Conservation (phyloP, 2,113 vertebrate genomes). For the Chamaea fasciata region DNA sequence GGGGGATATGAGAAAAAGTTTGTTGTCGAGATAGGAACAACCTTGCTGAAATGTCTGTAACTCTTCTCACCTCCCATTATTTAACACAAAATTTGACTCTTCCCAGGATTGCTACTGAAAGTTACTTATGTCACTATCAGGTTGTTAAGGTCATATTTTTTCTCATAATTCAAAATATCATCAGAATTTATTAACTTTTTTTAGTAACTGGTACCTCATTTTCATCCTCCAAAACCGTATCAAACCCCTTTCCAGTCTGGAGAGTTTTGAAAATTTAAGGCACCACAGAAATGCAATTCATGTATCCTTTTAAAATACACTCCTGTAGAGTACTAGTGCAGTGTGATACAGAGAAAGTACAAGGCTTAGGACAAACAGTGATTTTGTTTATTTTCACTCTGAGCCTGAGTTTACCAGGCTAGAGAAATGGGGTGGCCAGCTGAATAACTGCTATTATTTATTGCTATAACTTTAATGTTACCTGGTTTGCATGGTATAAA, state of each 20-base stretch:
- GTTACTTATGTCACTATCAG: background rate
- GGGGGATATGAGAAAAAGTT: background rate
- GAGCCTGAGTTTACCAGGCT: background rate
- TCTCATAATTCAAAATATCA: background rate
- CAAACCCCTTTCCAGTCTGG: background rate
- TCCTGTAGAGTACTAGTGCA: background rate
- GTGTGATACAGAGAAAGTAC: background rate
- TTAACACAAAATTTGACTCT: background rate
- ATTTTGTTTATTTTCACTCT: background rate
- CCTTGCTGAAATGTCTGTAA: background rate
- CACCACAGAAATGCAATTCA: background rate
- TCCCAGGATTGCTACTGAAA: background rate
- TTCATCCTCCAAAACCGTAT: background rate
- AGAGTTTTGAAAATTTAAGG: background rate
- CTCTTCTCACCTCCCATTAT: background rate
- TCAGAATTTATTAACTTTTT: background rate
- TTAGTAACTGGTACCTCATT: background rate
- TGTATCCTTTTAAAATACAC: background rate
- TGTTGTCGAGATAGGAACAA: background rate
- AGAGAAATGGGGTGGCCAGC: background rate
- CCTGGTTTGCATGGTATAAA: background rate
- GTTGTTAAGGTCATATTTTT: background rate
- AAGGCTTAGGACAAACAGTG: background rate
- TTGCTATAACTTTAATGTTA: background rate
- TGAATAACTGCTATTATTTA: background rate